phyloP scores from a whole-genome alignment of 2,113 vertebrate genomes.

The Cyprinodon brontotheroides region DNA sequence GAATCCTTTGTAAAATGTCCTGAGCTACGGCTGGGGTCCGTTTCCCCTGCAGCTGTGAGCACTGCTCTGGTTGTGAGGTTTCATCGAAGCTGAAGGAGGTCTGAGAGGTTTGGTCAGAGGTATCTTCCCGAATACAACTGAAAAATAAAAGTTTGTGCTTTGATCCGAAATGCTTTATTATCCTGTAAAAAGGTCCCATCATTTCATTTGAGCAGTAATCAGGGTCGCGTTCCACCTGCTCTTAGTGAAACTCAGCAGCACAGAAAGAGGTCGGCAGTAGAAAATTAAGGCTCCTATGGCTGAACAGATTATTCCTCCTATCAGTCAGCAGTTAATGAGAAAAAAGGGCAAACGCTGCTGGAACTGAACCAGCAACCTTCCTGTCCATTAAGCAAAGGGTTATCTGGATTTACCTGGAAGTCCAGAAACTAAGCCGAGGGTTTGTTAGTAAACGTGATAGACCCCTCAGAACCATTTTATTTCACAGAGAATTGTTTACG shows the following conservation, averaged over 20 bases:
- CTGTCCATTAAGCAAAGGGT: neutral
- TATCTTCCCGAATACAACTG: neutral
- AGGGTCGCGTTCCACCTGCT: neutral
- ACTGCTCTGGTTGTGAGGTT: neutral
- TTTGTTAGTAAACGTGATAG: too few species aligned
- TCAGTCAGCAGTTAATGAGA: too few species aligned
- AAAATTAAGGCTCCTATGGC: neutral
- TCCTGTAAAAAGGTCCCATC: neutral
- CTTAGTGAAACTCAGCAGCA: neutral
- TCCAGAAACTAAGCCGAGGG: neutral
- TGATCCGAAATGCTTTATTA: too few species aligned
- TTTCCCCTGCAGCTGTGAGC: neutral
- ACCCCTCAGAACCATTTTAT: too few species aligned
- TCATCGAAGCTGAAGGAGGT: neutral
- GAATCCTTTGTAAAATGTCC: neutral
- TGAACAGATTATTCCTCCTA: neutral
- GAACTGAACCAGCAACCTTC: neutral
- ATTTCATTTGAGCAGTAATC: neutral
- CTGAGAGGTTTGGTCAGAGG: too few species aligned
- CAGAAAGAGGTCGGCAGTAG: neutral
- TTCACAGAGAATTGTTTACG: too few species aligned
- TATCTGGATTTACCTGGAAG: neutral
- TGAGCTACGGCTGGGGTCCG: neutral
- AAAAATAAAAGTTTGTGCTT: neutral
- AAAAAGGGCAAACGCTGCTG: neutral